phyloP scores from a whole-genome alignment of 2,113 vertebrate species.

The Actenoides lindsayi region DNA sequence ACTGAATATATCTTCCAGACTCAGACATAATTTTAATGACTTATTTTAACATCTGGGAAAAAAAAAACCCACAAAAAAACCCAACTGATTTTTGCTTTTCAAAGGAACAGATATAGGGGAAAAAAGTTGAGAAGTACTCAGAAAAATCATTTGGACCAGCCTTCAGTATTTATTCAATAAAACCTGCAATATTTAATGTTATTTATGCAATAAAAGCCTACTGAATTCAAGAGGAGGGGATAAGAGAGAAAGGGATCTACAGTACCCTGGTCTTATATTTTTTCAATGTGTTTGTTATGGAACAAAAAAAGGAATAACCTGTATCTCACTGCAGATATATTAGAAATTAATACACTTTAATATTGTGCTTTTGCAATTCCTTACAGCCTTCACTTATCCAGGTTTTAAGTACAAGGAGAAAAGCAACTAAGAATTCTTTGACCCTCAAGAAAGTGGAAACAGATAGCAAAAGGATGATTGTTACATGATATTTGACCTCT shows the following conservation, averaged over 20 bases:
- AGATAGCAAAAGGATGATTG: neutral
- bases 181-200: neutral
- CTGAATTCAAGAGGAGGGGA: neutral
- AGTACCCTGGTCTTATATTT: neutral
- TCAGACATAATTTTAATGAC: neutral
- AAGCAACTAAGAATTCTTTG: neutral
- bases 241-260: neutral
- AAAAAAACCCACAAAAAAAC: neutral
- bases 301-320: neutral
- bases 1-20: neutral
- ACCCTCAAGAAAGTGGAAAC: neutral
- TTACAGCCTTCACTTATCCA: neutral
- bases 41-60: neutral
- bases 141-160: neutral
- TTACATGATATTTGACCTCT: neutral
- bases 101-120: neutral
- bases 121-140: neutral
- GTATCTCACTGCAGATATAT: neutral
- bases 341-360: neutral
- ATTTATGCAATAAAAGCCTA: neutral
- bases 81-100: neutral
- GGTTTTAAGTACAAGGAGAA: neutral
- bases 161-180: neutral
- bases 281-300: neutral
- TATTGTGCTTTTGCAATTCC: neutral